These are phyloP conservation scores for Brachycybe producta DNA, from an alignment of 2,888 invertebrate genomes.

Conservation along the genomic window DNA sequence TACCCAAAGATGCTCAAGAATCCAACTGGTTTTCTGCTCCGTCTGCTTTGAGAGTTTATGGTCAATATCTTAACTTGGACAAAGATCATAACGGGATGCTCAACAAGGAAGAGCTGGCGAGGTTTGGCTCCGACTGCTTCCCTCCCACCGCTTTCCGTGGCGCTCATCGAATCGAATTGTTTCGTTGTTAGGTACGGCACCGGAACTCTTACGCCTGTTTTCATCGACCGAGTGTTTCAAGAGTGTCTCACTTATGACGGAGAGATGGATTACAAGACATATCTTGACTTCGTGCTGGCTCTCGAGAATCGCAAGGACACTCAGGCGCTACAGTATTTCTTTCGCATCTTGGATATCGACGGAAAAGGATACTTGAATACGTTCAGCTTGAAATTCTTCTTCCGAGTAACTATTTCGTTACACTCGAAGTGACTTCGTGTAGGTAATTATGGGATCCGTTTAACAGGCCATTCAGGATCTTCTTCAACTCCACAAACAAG, in stretches of 20 bases:
- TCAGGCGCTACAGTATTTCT: constrained; percentile 79
- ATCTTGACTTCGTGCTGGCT: constrained; percentile 84
- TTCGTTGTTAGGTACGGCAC: constrained; percentile 56
- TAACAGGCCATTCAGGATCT: constrained; percentile 75
- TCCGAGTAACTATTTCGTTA: constrained; percentile 45
- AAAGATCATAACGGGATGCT: constrained; percentile 92
- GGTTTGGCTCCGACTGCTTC: constrained; percentile 42
- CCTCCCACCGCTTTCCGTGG: no score
- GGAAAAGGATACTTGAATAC: constrained; percentile 74
- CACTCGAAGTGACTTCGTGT: neutral
- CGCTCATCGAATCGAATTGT: neutral
- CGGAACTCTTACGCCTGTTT: constrained; percentile 78
- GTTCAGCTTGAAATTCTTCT: constrained; percentile 84
- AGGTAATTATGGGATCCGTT: neutral
- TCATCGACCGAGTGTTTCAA: constrained; percentile 84
- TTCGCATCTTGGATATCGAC: constrained; percentile 79
- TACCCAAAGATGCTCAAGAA: constrained; percentile 70
- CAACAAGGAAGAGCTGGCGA: constrained; percentile 73
- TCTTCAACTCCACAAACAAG: constrained; percentile 74
- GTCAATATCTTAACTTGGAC: constrained; percentile 85
- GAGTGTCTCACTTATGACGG: constrained; percentile 83
- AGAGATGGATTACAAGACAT: constrained; percentile 75
- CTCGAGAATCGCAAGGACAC: constrained; percentile 84
- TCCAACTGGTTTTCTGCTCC: constrained; percentile 85
- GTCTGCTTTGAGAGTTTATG: constrained; percentile 78